Conservation (phyloP, 1,140 invertebrate genomes). For the Cydia splendana region DNA sequence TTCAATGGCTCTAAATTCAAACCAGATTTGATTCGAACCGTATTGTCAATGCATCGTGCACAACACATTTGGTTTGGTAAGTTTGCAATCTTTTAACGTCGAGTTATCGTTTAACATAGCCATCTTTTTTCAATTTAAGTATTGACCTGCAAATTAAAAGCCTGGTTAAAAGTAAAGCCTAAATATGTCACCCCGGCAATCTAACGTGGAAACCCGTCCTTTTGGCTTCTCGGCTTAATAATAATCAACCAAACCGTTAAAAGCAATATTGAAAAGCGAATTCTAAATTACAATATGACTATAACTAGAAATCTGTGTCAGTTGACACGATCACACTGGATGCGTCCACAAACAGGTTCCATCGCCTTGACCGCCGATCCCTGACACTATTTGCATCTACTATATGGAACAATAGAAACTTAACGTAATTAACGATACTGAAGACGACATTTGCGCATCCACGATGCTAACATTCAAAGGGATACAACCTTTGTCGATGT, state of each 20-base stretch:
- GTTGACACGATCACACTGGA: background rate
- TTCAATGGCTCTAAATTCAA: too few relatives aligned
- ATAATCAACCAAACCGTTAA: background rate
- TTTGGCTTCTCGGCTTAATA: too few relatives aligned
- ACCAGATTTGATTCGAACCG: too few relatives aligned
- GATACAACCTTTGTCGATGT: conserved; percentile 4
- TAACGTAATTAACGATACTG: conserved; percentile 33
- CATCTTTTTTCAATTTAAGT: too few relatives aligned
- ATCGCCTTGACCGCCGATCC: conserved; percentile 9
- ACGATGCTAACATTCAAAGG: conserved; percentile 12
- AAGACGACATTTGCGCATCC: conserved; percentile 8
- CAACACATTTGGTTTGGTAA: too few relatives aligned
- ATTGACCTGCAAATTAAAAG: too few relatives aligned
- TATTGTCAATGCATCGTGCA: too few relatives aligned
- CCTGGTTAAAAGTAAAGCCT: too few relatives aligned
- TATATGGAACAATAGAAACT: conserved; percentile 28
- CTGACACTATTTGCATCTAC: conserved; percentile 11
- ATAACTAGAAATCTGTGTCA: background rate
- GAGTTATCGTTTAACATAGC: too few relatives aligned
- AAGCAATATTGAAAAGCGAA: background rate
- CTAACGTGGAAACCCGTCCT: too few relatives aligned
- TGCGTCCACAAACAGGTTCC: conserved; percentile 1
- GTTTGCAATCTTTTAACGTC: too few relatives aligned
- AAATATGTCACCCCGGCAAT: too few relatives aligned
- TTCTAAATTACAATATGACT: background rate